Evolutionary conservation across 2,113 vertebrate genomes (phyloP), one percentile per base, ranked within the genome.

Genomic region (Narcine bancroftii): DNA sequence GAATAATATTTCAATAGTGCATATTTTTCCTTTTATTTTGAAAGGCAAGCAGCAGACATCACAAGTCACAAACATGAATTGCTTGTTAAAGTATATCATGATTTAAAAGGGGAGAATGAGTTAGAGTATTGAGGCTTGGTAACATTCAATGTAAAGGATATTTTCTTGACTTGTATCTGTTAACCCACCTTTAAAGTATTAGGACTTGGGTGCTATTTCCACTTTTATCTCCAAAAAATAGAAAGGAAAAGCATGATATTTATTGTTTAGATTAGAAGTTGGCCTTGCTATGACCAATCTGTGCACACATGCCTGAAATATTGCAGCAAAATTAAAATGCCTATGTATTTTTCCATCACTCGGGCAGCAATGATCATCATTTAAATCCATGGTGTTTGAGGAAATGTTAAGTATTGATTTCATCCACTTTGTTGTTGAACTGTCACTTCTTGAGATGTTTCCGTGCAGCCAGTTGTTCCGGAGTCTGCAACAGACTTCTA

Each of bases 21-120:
- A 19, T 81, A n/a, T 15, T 56, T 85, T 85, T 56, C 39, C 24
- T 91, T 91, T 91, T 33, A 6, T 45, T 91, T 39, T 69, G 63
- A 42, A 47, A 45, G 65, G 45, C 89, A 91, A 91, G 69, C 63
- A 91, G 60, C 56, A 83, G 24, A 36, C 4, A 65, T 89, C 56
- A 39, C 19, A 89, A 66, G 36, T 36, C 39, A 56, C 63, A 69
- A 66, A 33, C 42, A 45, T 91, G 69, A 66, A 91, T 91, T 69
- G 39, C 89, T 45, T 45, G 36, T 91, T 63, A 42, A 91, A 66
- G 63, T 91, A 66, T 39, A 39, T 69, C 36, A 91, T 91, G 47
- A 47, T 36, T 29, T 63, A 91, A 69, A 24, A 91, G 36, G 21
- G 36, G 24, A 45, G 60, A 69, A 42, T 91, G 36, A 69, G 65